Conservation (phyloP, 1,140 invertebrate genomes). For the Lethrus apterus region DNA sequence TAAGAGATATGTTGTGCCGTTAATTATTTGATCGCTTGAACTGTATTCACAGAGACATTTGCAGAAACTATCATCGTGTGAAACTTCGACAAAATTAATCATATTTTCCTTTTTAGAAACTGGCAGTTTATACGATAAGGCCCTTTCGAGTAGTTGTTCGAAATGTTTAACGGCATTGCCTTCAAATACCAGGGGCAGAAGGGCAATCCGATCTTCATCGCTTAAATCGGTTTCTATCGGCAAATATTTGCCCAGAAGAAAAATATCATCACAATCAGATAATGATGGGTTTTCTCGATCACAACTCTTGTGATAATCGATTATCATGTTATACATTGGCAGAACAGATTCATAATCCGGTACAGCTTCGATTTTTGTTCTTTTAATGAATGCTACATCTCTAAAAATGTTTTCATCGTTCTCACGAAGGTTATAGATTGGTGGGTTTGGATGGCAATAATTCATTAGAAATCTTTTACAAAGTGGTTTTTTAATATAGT, state of each 20-base stretch:
- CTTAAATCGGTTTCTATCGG: neutral
- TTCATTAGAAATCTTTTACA: constrained; percentile 7
- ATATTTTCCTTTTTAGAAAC: too few relatives aligned
- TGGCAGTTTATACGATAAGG: too few relatives aligned
- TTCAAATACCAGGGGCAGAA: too few relatives aligned
- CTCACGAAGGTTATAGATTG: neutral
- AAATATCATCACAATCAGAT: constrained; percentile 7
- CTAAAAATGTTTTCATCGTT: too few relatives aligned
- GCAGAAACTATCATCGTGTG: too few relatives aligned
- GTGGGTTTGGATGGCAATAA: constrained; percentile 1
- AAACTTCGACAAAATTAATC: too few relatives aligned
- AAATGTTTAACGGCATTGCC: too few relatives aligned
- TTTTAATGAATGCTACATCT: neutral
- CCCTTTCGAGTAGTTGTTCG: too few relatives aligned
- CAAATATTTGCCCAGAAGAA: constrained; percentile 4
- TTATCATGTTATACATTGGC: neutral
- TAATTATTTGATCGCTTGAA: too few relatives aligned
- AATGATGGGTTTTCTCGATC: neutral
- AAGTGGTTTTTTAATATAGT: neutral
- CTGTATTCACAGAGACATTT: too few relatives aligned
- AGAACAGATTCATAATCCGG: neutral
- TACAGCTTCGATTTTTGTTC: neutral
- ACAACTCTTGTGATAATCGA: neutral
- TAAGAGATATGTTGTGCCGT: too few relatives aligned
- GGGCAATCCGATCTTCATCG: constrained; percentile 1